These are phyloP conservation scores for Diprion similis DNA, from an alignment of 1,140 invertebrate species.

Conservation along the genomic window DNA sequence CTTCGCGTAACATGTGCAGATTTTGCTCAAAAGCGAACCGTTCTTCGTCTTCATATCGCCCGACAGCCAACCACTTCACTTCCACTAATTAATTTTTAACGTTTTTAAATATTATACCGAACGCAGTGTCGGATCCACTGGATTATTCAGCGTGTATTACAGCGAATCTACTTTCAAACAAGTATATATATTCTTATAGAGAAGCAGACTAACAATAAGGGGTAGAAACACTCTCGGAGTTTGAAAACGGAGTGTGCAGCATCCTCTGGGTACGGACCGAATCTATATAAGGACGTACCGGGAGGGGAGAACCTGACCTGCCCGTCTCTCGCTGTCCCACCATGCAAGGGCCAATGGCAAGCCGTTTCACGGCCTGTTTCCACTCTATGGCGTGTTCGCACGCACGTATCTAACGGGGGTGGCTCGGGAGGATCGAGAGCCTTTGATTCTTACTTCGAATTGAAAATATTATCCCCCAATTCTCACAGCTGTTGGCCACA, in stretches of 20 bases:
- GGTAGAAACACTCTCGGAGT: background rate
- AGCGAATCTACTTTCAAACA: background rate
- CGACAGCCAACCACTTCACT: too few species aligned
- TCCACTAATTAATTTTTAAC: too few species aligned
- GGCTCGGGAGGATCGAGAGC: too few species aligned
- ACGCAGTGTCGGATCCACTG: background rate
- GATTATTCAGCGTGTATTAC: background rate
- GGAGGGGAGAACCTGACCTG: background rate
- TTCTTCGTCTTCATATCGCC: constrained; percentile 39
- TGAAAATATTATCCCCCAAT: too few species aligned
- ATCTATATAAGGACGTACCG: background rate
- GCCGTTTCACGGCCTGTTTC: too few species aligned
- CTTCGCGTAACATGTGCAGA: constrained; percentile 41
- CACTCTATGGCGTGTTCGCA: too few species aligned
- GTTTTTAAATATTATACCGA: too few species aligned
- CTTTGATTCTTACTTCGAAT: too few species aligned
- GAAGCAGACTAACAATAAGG: background rate
- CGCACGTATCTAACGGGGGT: too few species aligned
- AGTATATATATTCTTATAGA: background rate
- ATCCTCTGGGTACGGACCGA: background rate
- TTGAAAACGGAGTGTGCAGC: background rate
- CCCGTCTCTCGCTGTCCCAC: background rate
- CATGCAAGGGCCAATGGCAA: background rate
- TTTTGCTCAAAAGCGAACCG: constrained; percentile 37
- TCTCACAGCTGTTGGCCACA: too few species aligned